Conservation (phyloP, 2,888 invertebrate species). For the Steromphala cineraria region DNA sequence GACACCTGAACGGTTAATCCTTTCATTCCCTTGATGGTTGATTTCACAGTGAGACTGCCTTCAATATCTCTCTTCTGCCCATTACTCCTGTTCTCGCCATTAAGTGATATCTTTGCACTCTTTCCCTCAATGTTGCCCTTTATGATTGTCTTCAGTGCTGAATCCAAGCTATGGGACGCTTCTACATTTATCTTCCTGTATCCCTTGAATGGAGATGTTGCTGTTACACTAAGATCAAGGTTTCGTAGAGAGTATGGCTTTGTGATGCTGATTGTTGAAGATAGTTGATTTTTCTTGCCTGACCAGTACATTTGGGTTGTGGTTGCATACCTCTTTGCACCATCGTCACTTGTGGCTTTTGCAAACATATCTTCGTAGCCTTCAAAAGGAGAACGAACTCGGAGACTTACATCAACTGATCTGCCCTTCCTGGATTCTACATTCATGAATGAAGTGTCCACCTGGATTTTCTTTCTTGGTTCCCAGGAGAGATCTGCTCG, state of each 20-base stretch:
- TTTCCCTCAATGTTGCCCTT: slow-evolving; percentile 40
- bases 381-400: slow-evolving; percentile 42
- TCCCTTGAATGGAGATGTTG: slow-evolving; percentile 51
- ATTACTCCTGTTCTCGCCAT: slow-evolving; percentile 41
- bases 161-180: slow-evolving; percentile 41
- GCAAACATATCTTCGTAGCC: slow-evolving; percentile 29
- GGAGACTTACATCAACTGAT: slow-evolving; percentile 38
- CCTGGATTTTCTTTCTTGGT: slow-evolving; percentile 31
- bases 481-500: slow-evolving; percentile 46
- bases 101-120: slow-evolving; percentile 41
- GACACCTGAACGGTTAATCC: slow-evolving; percentile 2
- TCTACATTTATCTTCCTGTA: slow-evolving; percentile 40
- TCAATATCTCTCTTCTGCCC: slow-evolving; percentile 35
- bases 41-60: slow-evolving; percentile 46
- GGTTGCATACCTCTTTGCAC: slow-evolving; percentile 38
- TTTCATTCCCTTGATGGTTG: slow-evolving; percentile 32
- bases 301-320: slow-evolving; percentile 46
- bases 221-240: slow-evolving; percentile 42
- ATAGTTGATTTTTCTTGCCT: slow-evolving; percentile 44
- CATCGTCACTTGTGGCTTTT: slow-evolving; percentile 35
- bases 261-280: slow-evolving; percentile 43
- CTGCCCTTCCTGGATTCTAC: slow-evolving; percentile 14
- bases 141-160: slow-evolving; percentile 36
- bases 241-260: slow-evolving; percentile 47
- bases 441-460: slow-evolving; percentile 42